Base-by-base conservation (phyloP, 2,113 vertebrate species). In the Erinaceus europaeus region DNA sequence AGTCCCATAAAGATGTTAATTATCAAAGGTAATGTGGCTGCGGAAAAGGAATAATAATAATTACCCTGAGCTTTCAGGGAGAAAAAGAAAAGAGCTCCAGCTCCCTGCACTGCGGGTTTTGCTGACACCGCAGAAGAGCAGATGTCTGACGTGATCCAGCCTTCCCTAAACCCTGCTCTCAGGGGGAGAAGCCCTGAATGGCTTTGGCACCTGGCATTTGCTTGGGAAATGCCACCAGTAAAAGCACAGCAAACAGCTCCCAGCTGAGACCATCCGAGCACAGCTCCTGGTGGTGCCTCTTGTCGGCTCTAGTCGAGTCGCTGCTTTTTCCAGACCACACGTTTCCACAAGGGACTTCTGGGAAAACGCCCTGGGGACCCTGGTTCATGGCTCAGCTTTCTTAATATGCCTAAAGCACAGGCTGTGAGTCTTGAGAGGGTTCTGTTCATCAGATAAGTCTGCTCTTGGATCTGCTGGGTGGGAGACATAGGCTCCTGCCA, bases 241-340 rank as follows among this genome's bases (percentile, higher is more conserved):
- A 79, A 77, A 53, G n/a, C 32, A 34, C 17, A 61, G 20, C 86
- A 61, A 95, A 89, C 73, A 64, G 59, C 90, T 93, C 71, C 94
- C 76, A 65, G 87, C 96, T 96, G 95, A 96, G 94, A 93, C 79
- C 69, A 59, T 21, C 55, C 62, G 69, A 73, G 86, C 82, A 76
- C 93, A 95, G 96, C 91, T 97, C 97, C 95, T 95, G 42, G 95
- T 91, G 95, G 14, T 4, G 38, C 75, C 67, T 88, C 90, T 86
- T 21, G 12, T 78, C 0, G 68, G 80, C 79, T 88, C 90, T 75
- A 61, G 93, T 94, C 9, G 96, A 97, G 94, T 95, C 96, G 93
- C 91, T 92, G 92, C 95, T 93, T 95, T n/a, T n/a, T n/a, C 89
- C 95, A 96, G 93, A 94, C 96, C 94, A 46, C 52, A 55, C n/a